Evolutionary conservation across 30 jellyfish, hydroid and myxozoan genomes (phyloP).

Genomic region (Hydra vulgaris): DNA sequence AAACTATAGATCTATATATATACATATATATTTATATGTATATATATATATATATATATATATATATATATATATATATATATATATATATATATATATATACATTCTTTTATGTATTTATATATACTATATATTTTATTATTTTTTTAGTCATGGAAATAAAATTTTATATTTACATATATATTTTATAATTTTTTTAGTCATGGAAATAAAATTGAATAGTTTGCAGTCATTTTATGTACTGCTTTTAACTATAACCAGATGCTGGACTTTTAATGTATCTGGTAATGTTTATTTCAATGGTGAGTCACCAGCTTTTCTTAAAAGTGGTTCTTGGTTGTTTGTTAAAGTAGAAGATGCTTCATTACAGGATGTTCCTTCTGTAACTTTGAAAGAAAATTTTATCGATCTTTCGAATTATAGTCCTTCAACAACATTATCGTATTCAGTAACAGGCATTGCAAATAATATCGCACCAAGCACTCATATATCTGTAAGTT

Average conservation of each 20-base stretch:
- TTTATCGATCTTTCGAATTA: neutral
- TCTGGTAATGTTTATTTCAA: neutral
- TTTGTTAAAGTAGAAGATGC: conserved; percentile 9
- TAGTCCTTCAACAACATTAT: neutral
- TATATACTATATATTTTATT: no score
- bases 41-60: no score
- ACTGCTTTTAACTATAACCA: neutral
- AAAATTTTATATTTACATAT: no score
- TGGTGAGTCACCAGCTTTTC: conserved; percentile 2
- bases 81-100: no score
- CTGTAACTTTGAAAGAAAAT: neutral
- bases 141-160: neutral
- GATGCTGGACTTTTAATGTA: neutral
- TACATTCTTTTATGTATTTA: no score
- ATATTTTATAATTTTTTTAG: no score
- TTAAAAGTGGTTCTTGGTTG: conserved; percentile 9
- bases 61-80: no score
- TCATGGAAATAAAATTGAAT: neutral
- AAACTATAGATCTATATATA: no score
- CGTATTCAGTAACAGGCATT: neutral
- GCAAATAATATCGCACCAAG: neutral
- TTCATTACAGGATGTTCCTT: neutral
- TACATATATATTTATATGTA: no score
- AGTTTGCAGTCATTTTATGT: neutral
- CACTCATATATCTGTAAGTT: neutral